These are phyloP conservation scores for Ranitomeya variabilis DNA, from an alignment of 2,113 vertebrate species.

Conservation along the genomic window DNA sequence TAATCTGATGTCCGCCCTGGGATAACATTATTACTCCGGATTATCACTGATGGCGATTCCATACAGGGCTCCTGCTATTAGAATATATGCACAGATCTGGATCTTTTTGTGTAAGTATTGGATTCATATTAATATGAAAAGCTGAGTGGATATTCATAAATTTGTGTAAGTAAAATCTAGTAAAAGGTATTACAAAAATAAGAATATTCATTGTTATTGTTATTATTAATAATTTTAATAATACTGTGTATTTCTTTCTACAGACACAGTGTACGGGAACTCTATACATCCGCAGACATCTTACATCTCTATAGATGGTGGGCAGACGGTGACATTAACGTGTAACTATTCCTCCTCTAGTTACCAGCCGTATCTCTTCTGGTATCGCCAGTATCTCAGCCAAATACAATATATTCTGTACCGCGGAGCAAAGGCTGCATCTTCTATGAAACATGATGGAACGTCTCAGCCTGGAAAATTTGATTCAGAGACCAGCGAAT, in stretches of 20 bases:
- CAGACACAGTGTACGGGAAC: constrained; percentile 10
- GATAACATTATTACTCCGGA: too few species aligned
- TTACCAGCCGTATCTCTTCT: neutral
- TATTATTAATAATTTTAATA: neutral
- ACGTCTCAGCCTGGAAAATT: neutral
- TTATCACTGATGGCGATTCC: too few species aligned
- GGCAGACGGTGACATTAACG: neutral
- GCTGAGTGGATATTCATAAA: too few species aligned
- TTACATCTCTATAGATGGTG: neutral
- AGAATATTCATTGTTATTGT: neutral
- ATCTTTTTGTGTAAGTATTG: too few species aligned
- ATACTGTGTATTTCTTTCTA: neutral
- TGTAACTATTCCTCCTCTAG: constrained; percentile 24
- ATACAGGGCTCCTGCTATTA: too few species aligned
- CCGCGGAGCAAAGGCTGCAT: neutral
- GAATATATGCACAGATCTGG: too few species aligned
- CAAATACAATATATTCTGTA: constrained; percentile 7
- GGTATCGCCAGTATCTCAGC: constrained; percentile 24
- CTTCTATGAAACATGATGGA: neutral
- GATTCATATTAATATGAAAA: too few species aligned
- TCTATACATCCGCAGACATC: neutral
- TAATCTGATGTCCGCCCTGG: too few species aligned
- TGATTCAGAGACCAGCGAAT: neutral
- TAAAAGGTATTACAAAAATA: neutral
- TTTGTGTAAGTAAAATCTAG: too few species aligned